Evolutionary conservation across 2,113 vertebrate species (phyloP), one percentile per base, ranked within the genome.

Genomic region (Phrynosoma platyrhinos): DNA sequence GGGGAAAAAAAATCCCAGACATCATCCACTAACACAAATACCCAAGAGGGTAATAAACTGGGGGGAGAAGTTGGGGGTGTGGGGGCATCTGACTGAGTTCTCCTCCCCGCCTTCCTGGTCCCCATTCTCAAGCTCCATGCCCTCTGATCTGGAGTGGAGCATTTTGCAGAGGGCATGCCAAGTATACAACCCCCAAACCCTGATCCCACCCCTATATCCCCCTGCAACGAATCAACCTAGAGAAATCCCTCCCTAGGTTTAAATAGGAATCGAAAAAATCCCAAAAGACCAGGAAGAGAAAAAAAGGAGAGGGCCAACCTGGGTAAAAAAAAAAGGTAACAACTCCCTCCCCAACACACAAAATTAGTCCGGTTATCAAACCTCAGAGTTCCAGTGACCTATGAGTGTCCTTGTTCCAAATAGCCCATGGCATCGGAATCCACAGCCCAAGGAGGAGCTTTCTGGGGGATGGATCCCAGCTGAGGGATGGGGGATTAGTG

Each of bases 221-320:
- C 58, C 58, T 92, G 90, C 87, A 86, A 94, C 85, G 85, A 90
- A 92, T 82, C 25, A 74, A 62, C 68, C 18, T 4, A n/a, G 53
- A 64, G 53, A 82, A 87, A 32, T 4, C 20, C 55, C 69, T 18
- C 69, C 36, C 25, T 47, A 30, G 76, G 36, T 78, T 93, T 87
- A 92, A 94, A 94, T 80, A 79, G 32, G 76, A 89, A 92, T 55
- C 20, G 77, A 91, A 87, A 87, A 92, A 52, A n/a, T 9, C 18
- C 14, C 21, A 16, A 80, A 40, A 72, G 68, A 84, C 68, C 83
- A 81, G n/a, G 58, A 81, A 75, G 36, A 62, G 79, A 82, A 64
- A 66, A 23, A 47, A 20, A 1, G 20, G 69, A 32, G 27, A 13
- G 74, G 52, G 18, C 23, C n/a, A 74, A 85, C 55, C 47, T 74